Evolutionary conservation across 2,797 vertebrate genomes (phyloP).

Genomic region (Sciaenops ocellatus): DNA sequence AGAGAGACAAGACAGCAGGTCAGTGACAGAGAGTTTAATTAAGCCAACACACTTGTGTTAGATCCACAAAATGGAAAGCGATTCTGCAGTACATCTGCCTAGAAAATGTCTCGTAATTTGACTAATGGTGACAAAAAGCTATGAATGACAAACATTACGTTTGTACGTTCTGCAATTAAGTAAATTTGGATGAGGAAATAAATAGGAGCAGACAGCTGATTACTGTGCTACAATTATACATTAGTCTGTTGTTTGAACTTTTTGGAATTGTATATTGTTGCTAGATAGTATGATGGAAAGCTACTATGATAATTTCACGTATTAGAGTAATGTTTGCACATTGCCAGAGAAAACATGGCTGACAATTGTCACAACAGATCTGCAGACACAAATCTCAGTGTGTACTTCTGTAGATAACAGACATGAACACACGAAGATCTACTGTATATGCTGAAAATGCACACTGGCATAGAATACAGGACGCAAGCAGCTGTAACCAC

Average conservation of each 20-base stretch:
- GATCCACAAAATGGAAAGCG: slow-evolving; percentile 5
- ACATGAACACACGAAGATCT: slow-evolving; percentile 9
- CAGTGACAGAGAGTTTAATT: slow-evolving; percentile 44
- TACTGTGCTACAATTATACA: background rate
- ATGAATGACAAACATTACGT: background rate
- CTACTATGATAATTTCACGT: background rate
- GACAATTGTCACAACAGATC: background rate
- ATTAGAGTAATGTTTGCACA: background rate
- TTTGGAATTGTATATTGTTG: background rate
- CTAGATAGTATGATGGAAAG: background rate
- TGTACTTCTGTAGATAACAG: background rate
- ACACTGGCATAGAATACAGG: background rate
- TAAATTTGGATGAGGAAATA: background rate
- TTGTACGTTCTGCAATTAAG: background rate
- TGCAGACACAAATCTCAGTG: background rate
- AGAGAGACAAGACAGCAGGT: slow-evolving; percentile 46
- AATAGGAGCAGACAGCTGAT: background rate
- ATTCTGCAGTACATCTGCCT: background rate
- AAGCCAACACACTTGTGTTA: slow-evolving; percentile 13
- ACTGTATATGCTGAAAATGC: slow-evolving; percentile 13
- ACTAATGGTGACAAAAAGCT: background rate
- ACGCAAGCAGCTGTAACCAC: background rate
- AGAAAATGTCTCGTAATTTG: background rate
- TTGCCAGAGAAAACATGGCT: background rate
- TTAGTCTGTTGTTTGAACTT: too few relatives aligned